phyloP scores from a whole-genome alignment of 1,140 invertebrate genomes.

The Drosophila guanche region DNA sequence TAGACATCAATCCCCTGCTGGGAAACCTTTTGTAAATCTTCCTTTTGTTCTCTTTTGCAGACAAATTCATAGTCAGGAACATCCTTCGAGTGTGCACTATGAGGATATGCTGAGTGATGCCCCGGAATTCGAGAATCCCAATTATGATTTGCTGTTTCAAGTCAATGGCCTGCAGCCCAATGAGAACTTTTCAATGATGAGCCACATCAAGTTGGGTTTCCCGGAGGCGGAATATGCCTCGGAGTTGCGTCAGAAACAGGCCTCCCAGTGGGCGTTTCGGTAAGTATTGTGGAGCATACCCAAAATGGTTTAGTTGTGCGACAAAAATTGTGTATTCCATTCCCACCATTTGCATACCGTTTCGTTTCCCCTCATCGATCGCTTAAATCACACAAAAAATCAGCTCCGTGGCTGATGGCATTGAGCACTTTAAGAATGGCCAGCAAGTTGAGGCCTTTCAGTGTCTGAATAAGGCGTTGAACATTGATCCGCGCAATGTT shows the following conservation, averaged over 20 bases:
- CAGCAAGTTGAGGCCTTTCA: constrained; percentile 96
- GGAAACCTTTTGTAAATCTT: background rate
- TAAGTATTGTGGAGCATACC: constrained; percentile 41
- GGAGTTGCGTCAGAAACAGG: constrained; percentile 93
- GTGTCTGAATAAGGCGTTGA: constrained; percentile 95
- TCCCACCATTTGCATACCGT: constrained; percentile 39
- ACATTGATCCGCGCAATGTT: constrained; percentile 95
- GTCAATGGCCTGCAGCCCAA: constrained; percentile 70
- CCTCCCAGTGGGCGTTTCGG: constrained; percentile 94
- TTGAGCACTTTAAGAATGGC: constrained; percentile 96
- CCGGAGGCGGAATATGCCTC: constrained; percentile 91
- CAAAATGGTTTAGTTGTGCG: background rate
- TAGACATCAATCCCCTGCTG: constrained; percentile 84
- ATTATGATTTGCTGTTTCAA: constrained; percentile 85
- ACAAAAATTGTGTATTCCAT: constrained; percentile 28
- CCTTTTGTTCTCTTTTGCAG: constrained; percentile 2
- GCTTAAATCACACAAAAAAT: constrained; percentile 3
- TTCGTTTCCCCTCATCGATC: constrained; percentile 10
- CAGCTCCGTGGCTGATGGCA: constrained; percentile 95
- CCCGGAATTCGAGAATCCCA: constrained; percentile 94
- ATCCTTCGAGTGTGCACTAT: constrained; percentile 84
- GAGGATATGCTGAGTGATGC: constrained; percentile 93
- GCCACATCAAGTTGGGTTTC: constrained; percentile 88
- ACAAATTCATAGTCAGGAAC: constrained; percentile 49
- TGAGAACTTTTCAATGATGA: constrained; percentile 88